These are phyloP conservation scores for Drosophila percnosoma DNA, from an alignment of 2,888 invertebrate species.

Conservation along the genomic window DNA sequence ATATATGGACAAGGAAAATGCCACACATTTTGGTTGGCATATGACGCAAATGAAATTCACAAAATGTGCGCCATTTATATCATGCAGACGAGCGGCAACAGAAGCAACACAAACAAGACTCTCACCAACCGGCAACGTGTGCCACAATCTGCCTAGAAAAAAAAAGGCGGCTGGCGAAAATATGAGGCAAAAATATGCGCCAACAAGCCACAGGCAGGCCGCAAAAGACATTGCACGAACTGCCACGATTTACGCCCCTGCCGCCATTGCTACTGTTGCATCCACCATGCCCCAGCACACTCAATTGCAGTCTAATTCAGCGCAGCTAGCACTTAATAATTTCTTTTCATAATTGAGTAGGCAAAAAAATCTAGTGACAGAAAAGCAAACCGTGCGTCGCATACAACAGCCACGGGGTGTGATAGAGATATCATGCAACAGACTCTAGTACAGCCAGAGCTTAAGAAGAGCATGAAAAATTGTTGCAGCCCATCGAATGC, in stretches of 20 bases:
- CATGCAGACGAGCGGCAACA: slow-evolving; percentile 44
- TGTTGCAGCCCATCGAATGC: neutral
- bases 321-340: slow-evolving; percentile 80
- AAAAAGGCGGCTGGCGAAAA: slow-evolving; percentile 50
- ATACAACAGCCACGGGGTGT: slow-evolving; percentile 27
- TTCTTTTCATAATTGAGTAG: slow-evolving; percentile 76
- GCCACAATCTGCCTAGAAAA: slow-evolving; percentile 45
- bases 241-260: slow-evolving; percentile 36
- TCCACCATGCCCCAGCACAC: slow-evolving; percentile 47
- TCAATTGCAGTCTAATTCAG: slow-evolving; percentile 81
- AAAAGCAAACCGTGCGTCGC: slow-evolving; percentile 29
- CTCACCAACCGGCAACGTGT: slow-evolving; percentile 35
- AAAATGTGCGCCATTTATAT: slow-evolving; percentile 79
- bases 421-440: slow-evolving; percentile 53
- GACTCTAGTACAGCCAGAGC: slow-evolving; percentile 17
- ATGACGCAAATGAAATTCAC: slow-evolving; percentile 80
- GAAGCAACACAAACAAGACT: neutral
- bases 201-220: slow-evolving; percentile 59
- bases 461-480: slow-evolving; percentile 18
- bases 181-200: slow-evolving; percentile 64
- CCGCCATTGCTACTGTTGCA: slow-evolving; percentile 4
- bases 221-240: slow-evolving; percentile 59
- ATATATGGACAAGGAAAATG: slow-evolving; percentile 49
- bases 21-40: slow-evolving; percentile 72
- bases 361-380: slow-evolving; percentile 40